A percentile compares a stretch with the other conserved stretches of the same genome.
phyloP scores from a whole-genome alignment of 2,113 vertebrate species.

The Aix galericulata region DNA sequence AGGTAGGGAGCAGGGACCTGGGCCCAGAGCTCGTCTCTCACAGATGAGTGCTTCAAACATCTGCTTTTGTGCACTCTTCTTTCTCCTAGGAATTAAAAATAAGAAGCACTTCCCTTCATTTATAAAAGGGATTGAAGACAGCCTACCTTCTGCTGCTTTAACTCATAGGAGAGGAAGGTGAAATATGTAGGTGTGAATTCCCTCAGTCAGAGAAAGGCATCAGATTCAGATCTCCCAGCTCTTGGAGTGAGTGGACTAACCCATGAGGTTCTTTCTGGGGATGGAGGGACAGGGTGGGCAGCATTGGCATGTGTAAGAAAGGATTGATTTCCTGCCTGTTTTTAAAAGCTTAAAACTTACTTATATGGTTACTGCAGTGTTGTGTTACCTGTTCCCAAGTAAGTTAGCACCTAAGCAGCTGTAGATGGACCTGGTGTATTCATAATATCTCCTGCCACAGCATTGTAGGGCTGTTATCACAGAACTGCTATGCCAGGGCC shows the following conservation, averaged over 20 bases:
- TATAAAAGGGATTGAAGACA: neutral
- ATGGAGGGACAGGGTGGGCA: neutral
- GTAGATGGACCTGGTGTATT: neutral
- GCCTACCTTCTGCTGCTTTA: neutral
- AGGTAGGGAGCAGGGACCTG: neutral
- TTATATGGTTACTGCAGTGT: neutral
- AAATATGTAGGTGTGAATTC: neutral
- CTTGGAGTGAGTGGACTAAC: fast-evolving
- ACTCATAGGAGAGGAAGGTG: neutral
- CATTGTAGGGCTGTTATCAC: fast-evolving
- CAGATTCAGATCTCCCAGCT: neutral
- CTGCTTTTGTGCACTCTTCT: neutral
- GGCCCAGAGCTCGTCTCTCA: neutral
- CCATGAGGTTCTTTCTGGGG: neutral
- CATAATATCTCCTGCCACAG: neutral
- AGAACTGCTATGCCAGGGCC: fast-evolving
- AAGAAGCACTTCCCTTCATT: neutral
- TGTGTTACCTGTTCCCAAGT: neutral
- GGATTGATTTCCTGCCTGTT: neutral
- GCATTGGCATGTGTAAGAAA: neutral
- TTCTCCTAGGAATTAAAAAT: neutral
- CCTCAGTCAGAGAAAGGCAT: neutral
- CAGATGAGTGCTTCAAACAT: neutral
- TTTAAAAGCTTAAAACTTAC: neutral
- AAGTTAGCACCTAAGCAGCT: neutral